Base-by-base conservation (phyloP, 30 jellyfish, hydroid and myxozoan species). In the Phacellophora camtschatica region DNA sequence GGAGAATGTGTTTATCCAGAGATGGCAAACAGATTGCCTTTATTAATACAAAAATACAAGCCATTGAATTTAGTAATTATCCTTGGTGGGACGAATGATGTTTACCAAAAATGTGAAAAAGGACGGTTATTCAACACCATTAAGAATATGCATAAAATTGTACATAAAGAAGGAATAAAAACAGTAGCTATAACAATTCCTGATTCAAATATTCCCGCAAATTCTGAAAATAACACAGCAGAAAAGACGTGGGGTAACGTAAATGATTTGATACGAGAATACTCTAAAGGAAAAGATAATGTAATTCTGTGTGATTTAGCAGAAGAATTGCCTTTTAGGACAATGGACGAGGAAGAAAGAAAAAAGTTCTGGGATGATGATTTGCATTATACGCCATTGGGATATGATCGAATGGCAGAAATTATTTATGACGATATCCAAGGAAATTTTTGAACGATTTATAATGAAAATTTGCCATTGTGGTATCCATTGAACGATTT, bases 81-180 rank as follows among this genome's bases (percentile, higher is more conserved):
- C 39, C 83, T 87, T n/a, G 99, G 99, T 10, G 99, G 99, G 0
- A 93, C 99, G 35, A 93, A 93, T 69, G 99, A 93, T 32, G 56
- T 85, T 45, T 54, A n/a, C 22, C 34, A 85, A 5, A 30, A 42
- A 10, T 74, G 86, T 76, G 54, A 22, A 1, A 62, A 65, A 2
- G 86, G 45, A 10, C 27, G 24, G 54, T 46, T 85, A 19, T 74
- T 75, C 46, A 55, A 63, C 8, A 35, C 32, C 19, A 85, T 85
- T 23, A 49, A 49, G 37, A 41, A 18, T 22, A 76, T 85, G 71
- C 96, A 85, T 41, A 75, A 85, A 0, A 74, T 85, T 73, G 85
- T 66, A 35, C 96, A 85, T 54, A 29, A 62, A 9, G 84, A 53
- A 25, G 83, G 83, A 20, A 39, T 43, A 6, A 53, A 53, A 74